Conservation (phyloP, 2,113 vertebrate species). For the Gymnogyps californianus region DNA sequence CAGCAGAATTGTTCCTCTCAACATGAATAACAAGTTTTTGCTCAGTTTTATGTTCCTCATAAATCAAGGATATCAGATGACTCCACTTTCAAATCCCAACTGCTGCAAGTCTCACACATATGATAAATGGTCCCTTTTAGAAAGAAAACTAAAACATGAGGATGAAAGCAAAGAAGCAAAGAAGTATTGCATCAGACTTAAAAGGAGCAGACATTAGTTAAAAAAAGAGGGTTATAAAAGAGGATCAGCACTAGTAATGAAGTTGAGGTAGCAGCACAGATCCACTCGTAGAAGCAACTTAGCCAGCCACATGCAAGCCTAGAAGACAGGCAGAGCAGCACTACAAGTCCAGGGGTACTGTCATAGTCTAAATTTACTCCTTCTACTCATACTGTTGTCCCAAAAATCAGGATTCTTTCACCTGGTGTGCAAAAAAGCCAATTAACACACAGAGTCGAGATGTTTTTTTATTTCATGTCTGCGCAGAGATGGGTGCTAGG, state of each 20-base stretch:
- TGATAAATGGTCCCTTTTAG: neutral
- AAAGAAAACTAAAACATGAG: neutral
- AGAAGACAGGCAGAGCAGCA: accelerated
- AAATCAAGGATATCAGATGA: neutral
- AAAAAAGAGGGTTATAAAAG: neutral
- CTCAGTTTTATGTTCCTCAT: neutral
- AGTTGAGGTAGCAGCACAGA: neutral
- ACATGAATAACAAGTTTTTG: neutral
- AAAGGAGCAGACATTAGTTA: accelerated
- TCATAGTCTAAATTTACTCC: accelerated
- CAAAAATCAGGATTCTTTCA: too few species aligned
- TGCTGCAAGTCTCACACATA: neutral
- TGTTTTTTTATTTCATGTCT: too few species aligned
- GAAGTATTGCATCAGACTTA: neutral
- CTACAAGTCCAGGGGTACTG: accelerated
- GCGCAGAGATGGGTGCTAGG: too few species aligned
- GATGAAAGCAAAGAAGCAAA: neutral
- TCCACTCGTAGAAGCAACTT: accelerated
- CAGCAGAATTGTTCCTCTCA: neutral
- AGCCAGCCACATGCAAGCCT: accelerated
- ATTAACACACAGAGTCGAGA: too few species aligned
- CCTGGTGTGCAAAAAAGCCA: too few species aligned
- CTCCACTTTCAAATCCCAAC: neutral
- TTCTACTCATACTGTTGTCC: too few species aligned
- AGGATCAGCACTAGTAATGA: accelerated